Base-by-base conservation (phyloP, 2,888 invertebrate genomes). In the Brachyptera risi region DNA sequence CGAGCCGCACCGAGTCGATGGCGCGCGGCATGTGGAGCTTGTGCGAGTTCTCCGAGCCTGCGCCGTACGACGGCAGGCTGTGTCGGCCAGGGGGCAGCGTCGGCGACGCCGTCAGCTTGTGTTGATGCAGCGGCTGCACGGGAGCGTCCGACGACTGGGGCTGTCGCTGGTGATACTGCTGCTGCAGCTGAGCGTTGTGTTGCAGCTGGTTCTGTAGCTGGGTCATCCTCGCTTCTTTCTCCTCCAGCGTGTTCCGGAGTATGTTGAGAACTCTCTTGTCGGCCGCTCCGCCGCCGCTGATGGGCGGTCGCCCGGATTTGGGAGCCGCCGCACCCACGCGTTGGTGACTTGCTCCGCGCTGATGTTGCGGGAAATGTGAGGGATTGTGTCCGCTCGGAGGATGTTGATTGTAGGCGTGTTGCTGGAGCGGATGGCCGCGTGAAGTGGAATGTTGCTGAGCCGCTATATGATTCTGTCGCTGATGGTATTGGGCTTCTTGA, bases 211-310 rank as follows among this genome's bases (percentile, higher is more conserved):
- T 79, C 79, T 38, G 75, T 70, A 78, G 76, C 70, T 79, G 60
- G 35, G 49, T 63, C 61, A 65, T 81, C 63, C 78, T 73, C 21
- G 80, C 78, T 68, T 84, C 84, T 61, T 77, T 75, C 59, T 77
- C 78, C 75, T 88, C 88, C 68, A 89, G 77, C 72, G 85, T 88
- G 68, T 84, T 86, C 69, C 88, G 78, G 58, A 89, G 74, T 69
- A 88, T 80, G 70, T 84, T 86, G 63, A 88, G 75, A n/a, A 88
- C 86, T 65, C 83, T 79, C 71, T 87, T 86, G 71, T 87, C 84
- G n/a, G 83, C 84, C 35, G 83, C 58, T 23, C 54, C 58, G 26
- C 57, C 49, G 24, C 37, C 47, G 38, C 56, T 35, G 17, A 31
- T 17, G 26, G 37, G 38, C 11, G 58, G 57, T 31, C 58, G 57